Conservation (phyloP, 2,113 vertebrate genomes). For the Anseranas semipalmata region DNA sequence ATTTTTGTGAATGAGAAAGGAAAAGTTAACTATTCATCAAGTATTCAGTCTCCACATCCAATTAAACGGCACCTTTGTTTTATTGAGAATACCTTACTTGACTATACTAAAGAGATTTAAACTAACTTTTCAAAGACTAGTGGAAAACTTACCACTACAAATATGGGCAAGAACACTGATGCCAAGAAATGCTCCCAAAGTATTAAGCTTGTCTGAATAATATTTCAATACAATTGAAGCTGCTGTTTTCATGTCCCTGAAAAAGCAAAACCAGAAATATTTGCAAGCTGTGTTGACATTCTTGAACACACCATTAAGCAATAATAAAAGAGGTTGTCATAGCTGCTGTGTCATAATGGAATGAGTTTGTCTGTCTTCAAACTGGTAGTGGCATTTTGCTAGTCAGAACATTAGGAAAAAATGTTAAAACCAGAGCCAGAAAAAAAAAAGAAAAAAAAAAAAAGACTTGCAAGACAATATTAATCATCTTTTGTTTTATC, state of each 20-base stretch:
- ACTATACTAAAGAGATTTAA: neutral
- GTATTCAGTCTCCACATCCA: neutral
- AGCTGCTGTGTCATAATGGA: slow-evolving; percentile 46
- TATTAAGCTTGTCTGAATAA: slow-evolving; percentile 36
- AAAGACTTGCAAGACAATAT: neutral
- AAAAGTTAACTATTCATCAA: neutral
- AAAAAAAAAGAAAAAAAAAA: neutral
- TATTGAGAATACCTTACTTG: neutral
- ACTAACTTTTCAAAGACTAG: neutral
- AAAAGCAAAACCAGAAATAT: slow-evolving; percentile 60
- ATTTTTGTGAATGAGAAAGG: slow-evolving; percentile 33
- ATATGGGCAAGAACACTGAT: neutral
- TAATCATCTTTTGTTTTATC: slow-evolving; percentile 13
- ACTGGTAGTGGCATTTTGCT: slow-evolving; percentile 36
- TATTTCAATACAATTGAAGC: slow-evolving; percentile 39
- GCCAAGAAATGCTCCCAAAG: slow-evolving; percentile 35
- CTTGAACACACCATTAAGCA: slow-evolving; percentile 53
- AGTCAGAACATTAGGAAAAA: slow-evolving; percentile 44
- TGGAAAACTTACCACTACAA: slow-evolving; percentile 9
- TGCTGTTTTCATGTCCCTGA: slow-evolving; percentile 45
- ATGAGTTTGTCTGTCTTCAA: slow-evolving; percentile 36
- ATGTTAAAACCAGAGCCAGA: slow-evolving; percentile 7
- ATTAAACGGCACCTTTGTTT: neutral
- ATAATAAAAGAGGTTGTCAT: slow-evolving; percentile 65
- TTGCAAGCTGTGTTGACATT: slow-evolving; percentile 60